These are phyloP conservation scores for Peromyscus melanophrys DNA, from an alignment of 2,797 vertebrate genomes.

Conservation along the genomic window DNA sequence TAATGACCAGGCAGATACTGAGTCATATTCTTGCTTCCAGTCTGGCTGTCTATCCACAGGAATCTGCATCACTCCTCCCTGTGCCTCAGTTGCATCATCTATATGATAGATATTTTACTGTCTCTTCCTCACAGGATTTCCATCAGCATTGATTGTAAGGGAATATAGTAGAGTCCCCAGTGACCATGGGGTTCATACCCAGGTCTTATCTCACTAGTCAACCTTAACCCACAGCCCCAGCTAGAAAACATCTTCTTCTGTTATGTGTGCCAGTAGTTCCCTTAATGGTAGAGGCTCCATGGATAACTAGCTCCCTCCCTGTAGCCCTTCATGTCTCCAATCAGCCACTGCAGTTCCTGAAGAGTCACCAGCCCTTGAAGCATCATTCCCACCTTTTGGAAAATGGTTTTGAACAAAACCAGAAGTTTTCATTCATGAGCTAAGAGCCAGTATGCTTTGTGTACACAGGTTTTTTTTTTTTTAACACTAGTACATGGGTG, in stretches of 20 bases:
- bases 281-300: not conserved
- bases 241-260: not conserved
- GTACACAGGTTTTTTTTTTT: not conserved
- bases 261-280: not conserved
- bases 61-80: not conserved
- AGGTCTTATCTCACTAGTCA: not conserved
- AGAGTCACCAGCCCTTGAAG: not conserved
- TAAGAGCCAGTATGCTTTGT: not conserved
- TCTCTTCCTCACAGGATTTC: not conserved
- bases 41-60: not conserved
- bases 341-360: not conserved
- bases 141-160: not conserved
- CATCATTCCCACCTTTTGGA: not conserved
- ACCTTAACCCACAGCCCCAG: not conserved
- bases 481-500: not conserved
- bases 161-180: no score
- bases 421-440: not conserved
- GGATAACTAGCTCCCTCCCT: not conserved
- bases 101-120: not conserved
- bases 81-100: not conserved
- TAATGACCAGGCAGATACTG: rapidly evolving
- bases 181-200: not conserved
- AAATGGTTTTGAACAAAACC: not conserved
- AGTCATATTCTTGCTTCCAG: not conserved
- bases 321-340: not conserved